These are phyloP conservation scores for Hirtodrosophila cameraria DNA, from an alignment of 2,888 invertebrate genomes.

Conservation along the genomic window DNA sequence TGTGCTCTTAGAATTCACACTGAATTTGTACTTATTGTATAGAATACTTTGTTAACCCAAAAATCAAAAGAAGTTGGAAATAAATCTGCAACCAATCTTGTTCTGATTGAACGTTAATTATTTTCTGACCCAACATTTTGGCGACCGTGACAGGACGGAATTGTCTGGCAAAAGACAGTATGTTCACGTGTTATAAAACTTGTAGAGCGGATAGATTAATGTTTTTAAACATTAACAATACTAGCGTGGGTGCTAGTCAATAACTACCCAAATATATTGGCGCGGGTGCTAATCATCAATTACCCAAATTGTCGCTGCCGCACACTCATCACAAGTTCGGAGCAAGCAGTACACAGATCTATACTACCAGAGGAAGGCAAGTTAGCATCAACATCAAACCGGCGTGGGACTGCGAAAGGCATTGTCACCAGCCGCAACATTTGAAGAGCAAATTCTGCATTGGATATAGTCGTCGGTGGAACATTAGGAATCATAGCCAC, in stretches of 20 bases:
- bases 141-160: not conserved
- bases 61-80: no score
- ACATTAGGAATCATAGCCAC: no score
- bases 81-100: no score
- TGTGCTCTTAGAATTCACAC: not conserved
- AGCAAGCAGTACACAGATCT: not conserved
- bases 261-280: not conserved
- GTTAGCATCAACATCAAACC: not conserved
- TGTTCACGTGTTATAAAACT: no score
- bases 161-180: not conserved
- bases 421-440: not conserved
- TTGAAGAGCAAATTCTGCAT: not conserved
- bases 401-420: not conserved
- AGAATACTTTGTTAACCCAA: not conserved
- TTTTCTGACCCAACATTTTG: not conserved
- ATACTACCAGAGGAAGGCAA: not conserved
- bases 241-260: not conserved
- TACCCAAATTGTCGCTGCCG: not conserved
- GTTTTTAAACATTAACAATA: not conserved
- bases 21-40: not conserved
- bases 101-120: not conserved
- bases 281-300: constrained; percentile 1
- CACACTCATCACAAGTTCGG: not conserved
- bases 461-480: no score
- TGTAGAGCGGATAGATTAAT: not conserved